Base-by-base conservation (phyloP, 92 coral and sea anemone species). In the Porites divaricata region DNA sequence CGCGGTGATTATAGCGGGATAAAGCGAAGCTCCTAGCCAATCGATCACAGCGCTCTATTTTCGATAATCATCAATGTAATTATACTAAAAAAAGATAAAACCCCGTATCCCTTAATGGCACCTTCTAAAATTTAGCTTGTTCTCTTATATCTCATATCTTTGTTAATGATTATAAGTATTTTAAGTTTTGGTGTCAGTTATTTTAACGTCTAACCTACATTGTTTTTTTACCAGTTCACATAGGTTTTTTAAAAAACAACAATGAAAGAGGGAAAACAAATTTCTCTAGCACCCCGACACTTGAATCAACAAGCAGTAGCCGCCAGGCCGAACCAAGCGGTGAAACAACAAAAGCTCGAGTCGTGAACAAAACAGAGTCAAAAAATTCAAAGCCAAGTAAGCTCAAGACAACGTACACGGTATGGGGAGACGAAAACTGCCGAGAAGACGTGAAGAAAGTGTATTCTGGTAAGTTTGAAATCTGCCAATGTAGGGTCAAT, bases 371-470 rank as follows among this genome's bases (percentile, higher is more conserved):
- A 62, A 82, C 79, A n/a, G 68, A 61, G 12, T 22, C 68, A 13
- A 69, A 45, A 24, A 28, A 19, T 13, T 25, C 71, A 63, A 82
- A 72, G 52, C 76, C 57, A 69, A 81, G 71, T 35, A 35, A 35
- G 17, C 53, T 28, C 11, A 72, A 51, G 6, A 49, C 86, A 6
- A 59, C 73, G 22, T 82, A 72, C 10, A 82, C 79, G 20, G 14
- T 21, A 45, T 82, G 86, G 86, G 86, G 86, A 48, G 62, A 63
- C 50, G 15, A 63, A 4, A 52, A 48, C 49, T 82, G 86, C 59
- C 72, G 14, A 63, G 51, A 14, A 1, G 86, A 50, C 1, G 61
- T 73, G 25, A 23, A n/a, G 35, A 80, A 52, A 53, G 70, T 82
- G 16, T 82, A 82, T 63, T 82, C 86, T 15, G 86, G 86, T 72